Conservation (phyloP, 1,140 invertebrate species). For the Parapsyche elsis region DNA sequence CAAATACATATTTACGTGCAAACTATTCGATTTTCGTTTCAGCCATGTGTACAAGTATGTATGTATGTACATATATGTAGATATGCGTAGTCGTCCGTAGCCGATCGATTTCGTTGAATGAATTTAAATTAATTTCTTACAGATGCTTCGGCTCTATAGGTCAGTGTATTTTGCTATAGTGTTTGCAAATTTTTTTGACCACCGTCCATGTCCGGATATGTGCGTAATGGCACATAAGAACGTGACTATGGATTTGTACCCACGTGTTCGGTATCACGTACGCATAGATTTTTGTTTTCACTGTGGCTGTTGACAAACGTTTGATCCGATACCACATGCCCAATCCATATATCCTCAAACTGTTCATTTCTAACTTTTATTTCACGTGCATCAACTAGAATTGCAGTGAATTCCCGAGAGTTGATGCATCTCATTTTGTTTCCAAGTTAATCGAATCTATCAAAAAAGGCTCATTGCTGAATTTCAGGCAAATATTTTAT, state of each 20-base stretch:
- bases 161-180: constrained; percentile 12
- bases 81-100: no score
- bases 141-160: constrained; percentile 5
- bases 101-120: not conserved
- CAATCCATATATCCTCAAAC: not conserved
- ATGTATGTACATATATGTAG: no score
- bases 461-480: no score
- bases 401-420: no score
- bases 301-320: constrained; percentile 1
- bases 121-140: constrained; percentile 5
- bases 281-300: constrained; percentile 21
- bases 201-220: constrained; percentile 5
- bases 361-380: not conserved
- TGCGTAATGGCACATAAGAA: constrained; percentile 15
- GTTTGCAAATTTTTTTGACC: constrained; percentile 15
- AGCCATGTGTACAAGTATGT: no score
- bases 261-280: constrained; percentile 27
- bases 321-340: not conserved
- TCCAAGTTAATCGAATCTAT: no score
- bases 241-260: not conserved
- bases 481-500: no score
- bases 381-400: no score
- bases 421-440: no score
- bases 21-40: no score
- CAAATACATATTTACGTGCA: no score